Base-by-base conservation (phyloP, 2,113 vertebrate genomes). In the Eptatretus burgeri region DNA sequence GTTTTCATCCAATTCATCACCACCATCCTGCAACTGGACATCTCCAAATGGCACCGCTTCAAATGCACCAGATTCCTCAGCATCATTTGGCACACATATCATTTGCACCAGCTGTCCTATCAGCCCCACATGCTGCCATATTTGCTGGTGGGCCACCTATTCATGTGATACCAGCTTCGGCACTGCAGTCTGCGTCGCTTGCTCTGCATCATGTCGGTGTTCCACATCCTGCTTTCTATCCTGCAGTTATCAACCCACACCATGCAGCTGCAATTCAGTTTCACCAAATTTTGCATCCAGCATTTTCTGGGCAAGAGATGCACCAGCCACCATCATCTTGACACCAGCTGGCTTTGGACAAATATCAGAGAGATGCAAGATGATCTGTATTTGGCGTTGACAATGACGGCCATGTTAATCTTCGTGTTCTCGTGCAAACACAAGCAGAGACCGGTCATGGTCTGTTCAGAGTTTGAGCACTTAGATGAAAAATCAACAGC, bases 221-320 rank as follows among this genome's bases (percentile, higher is more conserved):
- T 0, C 73, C 80, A 1, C 82, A 84, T 65, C 87, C 89, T 1
- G 82, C 95, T 0, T 82, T 98, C 16, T 78, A 85, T 2, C 86
- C 81, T 0, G 75, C 87, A 12, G 82, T 80, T 1, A 78, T 82
- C 0, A 78, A 80, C 0, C 81, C 89, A 0, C 86, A 87, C 0
- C 83, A 86, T 0, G 85, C 88, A 2, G 79, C 80, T 0, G 91
- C 88, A 5, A 76, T 94, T 17, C 91, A 98, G 67, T 81, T 98
- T 14, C 91, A 98, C 72, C 91, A 89, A 2, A 72, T 98, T 13
- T 79, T 96, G 64, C 89, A 98, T 75, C 91, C 91, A 65, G 93
- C 94, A 68, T 96, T 98, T 81, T 94, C 89, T 79, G 88, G 89
- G 68, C 91, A 98, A 75, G 91, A 98, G 77, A 83, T 98, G 70